A percentile compares a stretch with the other conserved stretches of the same genome.
phyloP scores from a whole-genome alignment of 2,797 vertebrate genomes.

The Muscicapa comitata region DNA sequence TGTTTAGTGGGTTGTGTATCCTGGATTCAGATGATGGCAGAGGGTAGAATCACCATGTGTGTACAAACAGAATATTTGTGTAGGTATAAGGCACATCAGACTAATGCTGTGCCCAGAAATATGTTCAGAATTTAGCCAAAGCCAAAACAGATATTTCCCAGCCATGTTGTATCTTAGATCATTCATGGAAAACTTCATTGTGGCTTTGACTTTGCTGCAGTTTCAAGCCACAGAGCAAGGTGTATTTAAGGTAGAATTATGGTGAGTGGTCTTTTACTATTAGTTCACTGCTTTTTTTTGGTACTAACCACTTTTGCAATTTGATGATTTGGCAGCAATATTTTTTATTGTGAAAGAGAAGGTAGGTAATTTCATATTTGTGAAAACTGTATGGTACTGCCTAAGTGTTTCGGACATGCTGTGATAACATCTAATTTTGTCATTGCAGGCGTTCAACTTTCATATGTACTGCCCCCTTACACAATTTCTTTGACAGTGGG shows the following conservation, averaged over 20 bases:
- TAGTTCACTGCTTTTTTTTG: not conserved
- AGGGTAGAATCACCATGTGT: fast-evolving
- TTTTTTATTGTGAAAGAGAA: not conserved
- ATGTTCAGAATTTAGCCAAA: not conserved
- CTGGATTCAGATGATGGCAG: not conserved
- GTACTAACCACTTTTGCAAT: not conserved
- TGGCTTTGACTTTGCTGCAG: not conserved
- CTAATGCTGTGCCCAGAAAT: fast-evolving
- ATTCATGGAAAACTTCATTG: not conserved
- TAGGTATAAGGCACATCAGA: not conserved
- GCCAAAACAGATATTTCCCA: not conserved
- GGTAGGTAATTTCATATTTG: not conserved
- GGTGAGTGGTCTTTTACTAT: not conserved
- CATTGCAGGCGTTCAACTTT: not conserved
- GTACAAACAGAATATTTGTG: not conserved
- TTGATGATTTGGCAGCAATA: not conserved
- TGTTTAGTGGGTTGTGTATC: not conserved
- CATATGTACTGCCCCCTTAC: not conserved
- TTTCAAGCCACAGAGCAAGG: not conserved
- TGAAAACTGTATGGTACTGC: not conserved
- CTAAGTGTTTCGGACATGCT: not conserved
- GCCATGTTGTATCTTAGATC: not conserved
- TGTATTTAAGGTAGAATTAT: fast-evolving
- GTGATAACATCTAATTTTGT: not conserved
- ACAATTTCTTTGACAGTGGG: not conserved